Evolutionary conservation across 2,888 invertebrate genomes (phyloP), one percentile per base, ranked within the genome.

Genomic region (Neocrepidodera transversa): DNA sequence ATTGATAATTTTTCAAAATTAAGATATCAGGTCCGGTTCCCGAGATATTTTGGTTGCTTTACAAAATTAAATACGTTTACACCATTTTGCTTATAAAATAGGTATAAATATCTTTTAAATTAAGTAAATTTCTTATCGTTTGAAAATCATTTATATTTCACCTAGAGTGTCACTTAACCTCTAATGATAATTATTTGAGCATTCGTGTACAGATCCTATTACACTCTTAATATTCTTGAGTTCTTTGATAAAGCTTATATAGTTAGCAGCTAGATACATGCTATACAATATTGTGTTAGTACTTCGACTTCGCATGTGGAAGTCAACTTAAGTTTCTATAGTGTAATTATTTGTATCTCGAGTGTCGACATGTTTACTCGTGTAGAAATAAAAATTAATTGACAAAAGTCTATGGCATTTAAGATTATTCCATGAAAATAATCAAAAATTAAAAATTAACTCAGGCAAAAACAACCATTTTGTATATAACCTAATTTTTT

Each of bases 271-370:
- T 23, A 54, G 14, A 36, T 36, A 54, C 38, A 30, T 47, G 38
- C 28, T 26, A 48, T 55, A 48, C 55, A 55, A 45, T 54, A 54
- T 55, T 38, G 14, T 54, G 36, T 23, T 26, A 48, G 55, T 48
- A 30, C 50, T 23, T 26, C n/a, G 26, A 28, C 52, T 36, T 57
- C 36, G 57, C 57, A 57, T 57, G 57, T 51, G 45, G 43, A 57
- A 57, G 43, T 49, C 50, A 50, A 57, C 43, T 57, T 57, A 50
- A 23, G 28, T 36, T 35, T 36, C 45, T 23, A 47, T 36, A 47
- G 13, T 18, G 48, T 48, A 38, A 53, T 45, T 43, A 28, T 55
- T 18, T 55, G 30, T 55, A 48, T 55, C 48, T 48, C 38, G 28
- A 36, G 55, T 55, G 48, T 47, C 36, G 47, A 55, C 47, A 45